Evolutionary conservation across 2,797 vertebrate genomes (phyloP).

Genomic region (Pachyuromys duprasi): DNA sequence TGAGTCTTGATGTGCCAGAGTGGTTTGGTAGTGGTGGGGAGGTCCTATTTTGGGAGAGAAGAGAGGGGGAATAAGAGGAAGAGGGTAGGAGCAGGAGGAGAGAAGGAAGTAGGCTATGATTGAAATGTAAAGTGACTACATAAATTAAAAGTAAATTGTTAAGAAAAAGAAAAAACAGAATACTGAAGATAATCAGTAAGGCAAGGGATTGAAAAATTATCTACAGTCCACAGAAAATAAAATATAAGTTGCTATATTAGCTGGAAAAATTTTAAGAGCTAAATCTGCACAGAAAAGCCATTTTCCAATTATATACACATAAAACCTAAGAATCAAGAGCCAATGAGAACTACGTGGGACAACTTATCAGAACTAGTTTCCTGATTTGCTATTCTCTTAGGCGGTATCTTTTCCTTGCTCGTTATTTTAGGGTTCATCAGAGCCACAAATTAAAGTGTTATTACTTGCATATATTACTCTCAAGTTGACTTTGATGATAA

Average conservation of each 20-base stretch:
- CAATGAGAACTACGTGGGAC: not conserved
- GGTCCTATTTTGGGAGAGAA: too few species aligned
- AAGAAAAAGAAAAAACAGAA: too few species aligned
- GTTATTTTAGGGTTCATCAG: conserved; percentile 65
- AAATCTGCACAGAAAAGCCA: conserved; percentile 12
- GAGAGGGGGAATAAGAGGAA: too few species aligned
- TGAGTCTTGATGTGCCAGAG: too few species aligned
- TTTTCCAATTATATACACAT: conserved; percentile 11
- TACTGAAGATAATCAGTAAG: not conserved
- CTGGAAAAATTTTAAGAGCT: conserved; percentile 41
- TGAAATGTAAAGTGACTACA: too few species aligned
- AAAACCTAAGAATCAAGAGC: not conserved
- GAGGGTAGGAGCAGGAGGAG: too few species aligned
- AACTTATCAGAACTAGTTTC: conserved; percentile 45
- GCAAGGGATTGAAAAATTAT: conserved; percentile 21
- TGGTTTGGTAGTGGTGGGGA: too few species aligned
- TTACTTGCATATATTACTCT: conserved; percentile 57
- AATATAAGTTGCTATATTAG: conserved; percentile 32
- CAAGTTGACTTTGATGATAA: conserved; percentile 73
- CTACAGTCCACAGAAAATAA: not conserved
- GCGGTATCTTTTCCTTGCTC: conserved; percentile 55
- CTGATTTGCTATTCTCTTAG: conserved; percentile 60
- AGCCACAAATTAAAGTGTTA: conserved; percentile 72
- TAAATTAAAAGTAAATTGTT: too few species aligned
- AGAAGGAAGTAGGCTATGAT: too few species aligned